Evolutionary conservation across 1,140 invertebrate species (phyloP).

Genomic region (Drosophila burlai): DNA sequence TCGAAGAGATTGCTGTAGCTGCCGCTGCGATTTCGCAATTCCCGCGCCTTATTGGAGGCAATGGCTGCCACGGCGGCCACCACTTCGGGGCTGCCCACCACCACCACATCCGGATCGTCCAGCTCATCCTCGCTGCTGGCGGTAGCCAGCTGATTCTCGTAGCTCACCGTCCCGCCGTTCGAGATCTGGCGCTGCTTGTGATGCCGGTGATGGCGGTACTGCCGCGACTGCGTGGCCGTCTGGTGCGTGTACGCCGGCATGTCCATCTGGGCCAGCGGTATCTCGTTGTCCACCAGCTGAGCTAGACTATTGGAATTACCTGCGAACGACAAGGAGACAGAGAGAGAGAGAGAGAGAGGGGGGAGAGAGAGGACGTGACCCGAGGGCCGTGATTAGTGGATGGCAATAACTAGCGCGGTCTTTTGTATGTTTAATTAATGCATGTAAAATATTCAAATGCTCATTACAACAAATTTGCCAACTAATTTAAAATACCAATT

Average conservation of each 20-base stretch:
- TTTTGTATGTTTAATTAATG: constrained; percentile 62
- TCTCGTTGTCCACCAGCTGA: constrained; percentile 88
- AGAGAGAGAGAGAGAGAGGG: background rate
- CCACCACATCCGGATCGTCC: constrained; percentile 73
- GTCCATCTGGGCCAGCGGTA: constrained; percentile 87
- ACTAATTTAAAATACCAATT: constrained; percentile 78
- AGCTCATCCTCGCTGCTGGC: constrained; percentile 72
- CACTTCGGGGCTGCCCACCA: constrained; percentile 74
- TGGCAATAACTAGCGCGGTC: constrained; percentile 17
- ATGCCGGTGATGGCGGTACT: constrained; percentile 75
- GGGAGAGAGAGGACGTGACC: constrained; percentile 10
- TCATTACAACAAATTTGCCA: constrained; percentile 81
- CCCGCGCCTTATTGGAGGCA: constrained; percentile 67
- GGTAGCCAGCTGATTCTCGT: constrained; percentile 70
- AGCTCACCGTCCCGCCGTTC: constrained; percentile 61
- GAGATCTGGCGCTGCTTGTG: constrained; percentile 70
- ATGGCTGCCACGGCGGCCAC: constrained; percentile 79
- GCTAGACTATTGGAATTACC: constrained; percentile 89
- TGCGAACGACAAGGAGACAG: constrained; percentile 63
- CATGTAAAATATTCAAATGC: constrained; percentile 72
- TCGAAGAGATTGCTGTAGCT: constrained; percentile 84
- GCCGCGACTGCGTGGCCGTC: constrained; percentile 65
- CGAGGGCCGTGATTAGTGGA: constrained; percentile 24
- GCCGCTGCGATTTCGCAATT: constrained; percentile 80
- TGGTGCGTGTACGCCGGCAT: constrained; percentile 69